Percentiles rank a stretch among this genome's conserved stretches.
These are phyloP conservation scores for Lasioglossum calceatum DNA, from an alignment of 2,888 invertebrate genomes.

Conservation along the genomic window DNA sequence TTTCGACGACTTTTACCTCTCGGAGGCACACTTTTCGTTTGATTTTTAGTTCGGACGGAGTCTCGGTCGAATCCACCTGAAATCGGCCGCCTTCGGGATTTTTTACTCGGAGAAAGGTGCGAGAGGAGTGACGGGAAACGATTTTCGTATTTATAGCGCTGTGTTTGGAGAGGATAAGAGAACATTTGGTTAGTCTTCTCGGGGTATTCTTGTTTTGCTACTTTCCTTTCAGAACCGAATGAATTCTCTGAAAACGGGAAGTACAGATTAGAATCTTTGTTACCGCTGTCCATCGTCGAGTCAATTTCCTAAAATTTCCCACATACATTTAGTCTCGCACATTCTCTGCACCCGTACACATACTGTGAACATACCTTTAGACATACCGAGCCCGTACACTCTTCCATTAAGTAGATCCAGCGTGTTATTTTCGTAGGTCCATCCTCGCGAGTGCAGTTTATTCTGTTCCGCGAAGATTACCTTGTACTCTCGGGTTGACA, in stretches of 20 bases:
- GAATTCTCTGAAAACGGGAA: neutral
- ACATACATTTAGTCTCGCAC: neutral
- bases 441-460: neutral
- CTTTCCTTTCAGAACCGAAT: neutral
- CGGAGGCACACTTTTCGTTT: neutral
- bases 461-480: conserved; percentile 3
- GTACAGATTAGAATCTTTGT: neutral
- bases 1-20: neutral
- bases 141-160: neutral
- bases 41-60: neutral
- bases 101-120: neutral
- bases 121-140: neutral
- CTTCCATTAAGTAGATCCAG: neutral
- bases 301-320: neutral
- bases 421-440: neutral
- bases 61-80: neutral
- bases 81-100: neutral
- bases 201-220: too few relatives aligned
- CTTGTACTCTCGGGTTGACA: neutral
- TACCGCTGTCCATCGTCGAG: neutral
- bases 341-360: neutral
- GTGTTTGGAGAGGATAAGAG: neutral
- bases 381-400: neutral
- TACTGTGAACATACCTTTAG: neutral
- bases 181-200: neutral